These are phyloP conservation scores for Monomorium pharaonis DNA, from an alignment of 1,140 invertebrate species.

Conservation along the genomic window DNA sequence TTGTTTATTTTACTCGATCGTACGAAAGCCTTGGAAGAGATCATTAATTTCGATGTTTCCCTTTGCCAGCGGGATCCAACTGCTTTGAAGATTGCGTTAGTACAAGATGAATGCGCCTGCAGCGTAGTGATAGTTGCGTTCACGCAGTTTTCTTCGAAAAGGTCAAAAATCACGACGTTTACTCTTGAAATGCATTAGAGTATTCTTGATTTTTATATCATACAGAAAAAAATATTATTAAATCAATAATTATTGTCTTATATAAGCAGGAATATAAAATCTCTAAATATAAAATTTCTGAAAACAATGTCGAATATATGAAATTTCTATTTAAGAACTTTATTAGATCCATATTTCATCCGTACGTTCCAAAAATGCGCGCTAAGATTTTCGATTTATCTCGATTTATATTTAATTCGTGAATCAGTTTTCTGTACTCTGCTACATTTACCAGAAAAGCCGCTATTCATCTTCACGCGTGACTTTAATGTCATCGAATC, in stretches of 20 bases:
- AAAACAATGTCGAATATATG: background rate
- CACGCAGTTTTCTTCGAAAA: background rate
- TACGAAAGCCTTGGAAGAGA: conserved; percentile 59
- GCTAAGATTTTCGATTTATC: background rate
- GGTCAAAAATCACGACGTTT: background rate
- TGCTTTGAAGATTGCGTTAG: conserved; percentile 62
- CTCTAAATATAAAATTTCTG: too few relatives aligned
- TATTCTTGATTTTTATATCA: background rate
- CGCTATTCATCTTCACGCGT: background rate
- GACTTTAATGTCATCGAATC: conserved; percentile 21
- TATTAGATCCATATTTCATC: background rate
- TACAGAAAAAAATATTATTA: background rate
- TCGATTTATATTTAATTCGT: too few relatives aligned
- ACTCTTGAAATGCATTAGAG: too few relatives aligned
- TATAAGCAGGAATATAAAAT: too few relatives aligned
- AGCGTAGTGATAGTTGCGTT: conserved; percentile 1
- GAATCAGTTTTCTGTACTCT: background rate
- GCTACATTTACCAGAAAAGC: conserved; percentile 15
- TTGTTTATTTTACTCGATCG: conserved; percentile 73
- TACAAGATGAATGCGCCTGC: conserved; percentile 1
- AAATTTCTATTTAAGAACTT: background rate
- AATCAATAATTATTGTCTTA: too few relatives aligned
- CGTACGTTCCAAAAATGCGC: background rate
- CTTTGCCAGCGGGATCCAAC: conserved; percentile 26
- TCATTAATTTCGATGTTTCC: conserved; percentile 72